A percentile compares a stretch with the other conserved stretches of the same genome.
Evolutionary conservation across 35 echinoderm and acorn worm genomes (phyloP).

Genomic region (Diadema setosum): DNA sequence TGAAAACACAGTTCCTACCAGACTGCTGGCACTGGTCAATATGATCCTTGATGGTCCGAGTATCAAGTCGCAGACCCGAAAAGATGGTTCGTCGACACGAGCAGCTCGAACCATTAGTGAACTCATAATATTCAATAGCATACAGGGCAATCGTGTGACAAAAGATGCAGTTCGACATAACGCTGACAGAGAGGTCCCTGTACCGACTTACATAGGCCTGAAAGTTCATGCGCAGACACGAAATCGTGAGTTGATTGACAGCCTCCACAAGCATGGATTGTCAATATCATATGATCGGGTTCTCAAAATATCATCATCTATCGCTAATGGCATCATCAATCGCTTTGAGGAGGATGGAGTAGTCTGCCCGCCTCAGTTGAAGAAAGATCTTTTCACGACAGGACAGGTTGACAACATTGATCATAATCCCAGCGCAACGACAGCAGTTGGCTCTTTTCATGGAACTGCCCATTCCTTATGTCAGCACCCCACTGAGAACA

Average conservation of each 20-base stretch:
- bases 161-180: background rate
- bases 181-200: background rate
- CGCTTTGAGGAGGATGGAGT: background rate
- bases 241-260: background rate
- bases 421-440: conserved; percentile 68
- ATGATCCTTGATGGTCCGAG: conserved; percentile 23
- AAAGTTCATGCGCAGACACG: background rate
- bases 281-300: background rate
- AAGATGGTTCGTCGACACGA: background rate
- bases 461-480: conserved; percentile 29
- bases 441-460: conserved; percentile 67
- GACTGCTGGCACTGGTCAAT: background rate
- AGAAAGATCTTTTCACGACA: conserved; percentile 19
- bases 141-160: background rate
- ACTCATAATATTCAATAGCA: background rate
- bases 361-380: background rate
- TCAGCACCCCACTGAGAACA: too few relatives aligned
- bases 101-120: background rate
- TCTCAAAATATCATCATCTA: background rate
- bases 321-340: background rate
- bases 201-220: background rate
- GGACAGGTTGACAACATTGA: conserved; percentile 69
- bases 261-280: background rate
- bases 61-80: background rate
- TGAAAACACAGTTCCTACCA: background rate